These are phyloP conservation scores for Graphium colonna DNA, from an alignment of 2,888 invertebrate genomes.

Conservation along the genomic window DNA sequence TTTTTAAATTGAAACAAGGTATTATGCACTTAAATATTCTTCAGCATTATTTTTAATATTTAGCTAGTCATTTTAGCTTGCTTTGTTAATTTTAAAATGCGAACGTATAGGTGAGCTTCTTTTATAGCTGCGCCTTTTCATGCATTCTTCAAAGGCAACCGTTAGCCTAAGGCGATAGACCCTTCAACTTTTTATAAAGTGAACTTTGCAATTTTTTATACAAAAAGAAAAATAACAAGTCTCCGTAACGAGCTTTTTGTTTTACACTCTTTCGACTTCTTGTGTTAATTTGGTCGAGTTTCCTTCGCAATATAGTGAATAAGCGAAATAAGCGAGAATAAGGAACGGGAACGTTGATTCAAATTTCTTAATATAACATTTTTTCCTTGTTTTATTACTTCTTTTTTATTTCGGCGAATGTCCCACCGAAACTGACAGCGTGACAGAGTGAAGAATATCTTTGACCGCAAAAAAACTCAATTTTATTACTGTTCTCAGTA, in stretches of 20 bases:
- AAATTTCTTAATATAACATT: too few relatives aligned
- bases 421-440: too few relatives aligned
- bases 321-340: too few relatives aligned
- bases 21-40: neutral
- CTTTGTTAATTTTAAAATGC: neutral
- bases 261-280: neutral
- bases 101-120: neutral
- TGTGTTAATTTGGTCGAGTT: neutral
- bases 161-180: neutral
- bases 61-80: neutral
- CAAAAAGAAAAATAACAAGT: neutral
- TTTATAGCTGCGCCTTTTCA: neutral
- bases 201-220: neutral
- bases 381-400: too few relatives aligned
- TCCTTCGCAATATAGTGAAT: neutral
- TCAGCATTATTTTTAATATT: too few relatives aligned
- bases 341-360: too few relatives aligned
- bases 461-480: too few relatives aligned
- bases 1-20: neutral
- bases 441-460: too few relatives aligned
- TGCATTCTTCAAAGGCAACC: neutral
- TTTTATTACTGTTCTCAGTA: too few relatives aligned
- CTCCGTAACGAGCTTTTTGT: neutral
- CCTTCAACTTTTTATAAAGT: neutral
- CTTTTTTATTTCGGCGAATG: too few relatives aligned